Evolutionary conservation across 2,113 vertebrate species (phyloP), one percentile per base, ranked within the genome.

Genomic region (Sula dactylatra): DNA sequence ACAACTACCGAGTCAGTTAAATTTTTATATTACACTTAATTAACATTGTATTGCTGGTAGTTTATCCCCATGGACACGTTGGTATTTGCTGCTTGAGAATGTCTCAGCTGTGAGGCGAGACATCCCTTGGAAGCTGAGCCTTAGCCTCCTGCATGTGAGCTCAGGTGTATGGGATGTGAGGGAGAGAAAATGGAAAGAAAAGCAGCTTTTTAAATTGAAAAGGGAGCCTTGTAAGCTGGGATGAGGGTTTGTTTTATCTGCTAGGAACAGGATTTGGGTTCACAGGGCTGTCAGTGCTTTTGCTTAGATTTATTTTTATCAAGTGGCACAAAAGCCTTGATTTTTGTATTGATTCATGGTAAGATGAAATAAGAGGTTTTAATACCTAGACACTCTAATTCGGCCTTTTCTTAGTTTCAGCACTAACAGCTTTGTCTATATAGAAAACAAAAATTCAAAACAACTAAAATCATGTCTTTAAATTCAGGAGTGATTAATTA

Each of bases 261-360:
- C 50, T 65, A 47, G 47, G 40, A 79, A 5, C 13, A 56, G 66
- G n/a, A 55, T 79, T 88, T 50, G 62, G 32, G 44, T 38, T 76
- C 22, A 38, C 27, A 67, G 69, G 42, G 22, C 73, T 87, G 13
- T 74, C 56, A 42, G 52, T 82, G 21, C 38, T 72, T 90, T 90
- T 85, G n/a, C 79, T 90, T 77, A 27, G 18, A 19, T 85, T 76
- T 72, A n/a, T 78, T 93, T 89, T 87, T 88, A 66, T 47, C 13
- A 47, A 58, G n/a, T 38, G 26, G 34, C 25, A 55, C 26, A 50
- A 66, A 81, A 62, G 8, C 32, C 50, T 80, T 58, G 27, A 32
- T 56, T 83, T 88, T 50, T 82, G 1, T 56, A 61, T 88, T 73
- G 72, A 77, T 77, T 92, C 9, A 11, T 32, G 13, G 21, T 42